Base-by-base conservation (phyloP, 2,888 invertebrate species). In the Pristionchus fissidentatus region DNA sequence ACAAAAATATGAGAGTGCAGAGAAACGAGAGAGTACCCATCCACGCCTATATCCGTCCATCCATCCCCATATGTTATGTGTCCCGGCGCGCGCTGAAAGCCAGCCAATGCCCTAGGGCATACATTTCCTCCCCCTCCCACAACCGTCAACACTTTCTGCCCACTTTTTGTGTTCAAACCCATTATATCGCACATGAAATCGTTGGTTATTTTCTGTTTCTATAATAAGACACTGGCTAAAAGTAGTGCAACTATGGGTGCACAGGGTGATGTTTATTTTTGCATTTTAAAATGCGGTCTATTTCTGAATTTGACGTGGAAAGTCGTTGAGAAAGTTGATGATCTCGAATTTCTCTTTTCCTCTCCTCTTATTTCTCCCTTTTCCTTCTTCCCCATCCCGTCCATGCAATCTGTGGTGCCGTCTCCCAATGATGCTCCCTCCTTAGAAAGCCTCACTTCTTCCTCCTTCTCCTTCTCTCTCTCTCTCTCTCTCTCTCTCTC, bases 401-500 rank as follows among this genome's bases (percentile, higher is more conserved):
- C 29, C 77, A 77, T 10, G 10, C 13, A 52, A 70, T 70, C 70
- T 70, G 70, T 70, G 70, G 70, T 41, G 22, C 10, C 22, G 22
- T 52, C 22, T 52, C 52, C 52, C 52, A 22, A 22, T 15, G 52
- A 52, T 15, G 22, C 41, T n/a, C 2, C 62, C 13, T n/a, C 2
- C 35, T 43, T 29, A 32, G 43, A 29, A 75, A 38, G 70, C 35
- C 35, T 41, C 70, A 38, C 22, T 41, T 38, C 43, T 26, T 70
- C 5, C 73, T 46, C 46, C 49, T 38, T 41, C 73, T 26, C 13
- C 43, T 43, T 1, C 62, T 62, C 81, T 32, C 35, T 57, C 57
- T 79, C 35, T 35, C 79, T 35, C 55, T 52, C 62, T 66, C 46
- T 60, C 60, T 60, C 60, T 60, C 60, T 35, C 66, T 81, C 62